A percentile compares a stretch with the other conserved stretches of the same genome.
Evolutionary conservation across 2,888 invertebrate genomes (phyloP).

Genomic region (Tinea pellionella): DNA sequence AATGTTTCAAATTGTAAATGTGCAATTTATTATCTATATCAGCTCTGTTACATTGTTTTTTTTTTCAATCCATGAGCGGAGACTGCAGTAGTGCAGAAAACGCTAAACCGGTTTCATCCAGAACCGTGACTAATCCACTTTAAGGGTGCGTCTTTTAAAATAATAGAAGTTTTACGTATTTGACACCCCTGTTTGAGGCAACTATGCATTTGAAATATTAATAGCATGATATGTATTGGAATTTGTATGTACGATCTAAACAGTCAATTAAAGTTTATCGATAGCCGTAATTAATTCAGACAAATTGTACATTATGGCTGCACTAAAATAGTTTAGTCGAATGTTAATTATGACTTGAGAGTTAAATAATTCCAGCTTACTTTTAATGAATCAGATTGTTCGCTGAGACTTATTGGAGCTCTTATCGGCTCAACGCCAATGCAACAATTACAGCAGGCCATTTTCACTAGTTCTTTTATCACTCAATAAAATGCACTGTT

Average conservation of each 20-base stretch:
- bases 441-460: constrained; percentile 77
- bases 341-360: too few species aligned
- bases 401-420: constrained; percentile 79
- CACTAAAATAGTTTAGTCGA: neutral
- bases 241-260: neutral
- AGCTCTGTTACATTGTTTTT: neutral
- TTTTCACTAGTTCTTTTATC: constrained; percentile 35
- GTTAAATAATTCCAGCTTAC: constrained; percentile 63
- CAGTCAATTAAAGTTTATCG: neutral
- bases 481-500: constrained; percentile 42
- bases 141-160: too few species aligned
- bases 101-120: too few species aligned
- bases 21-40: constrained; percentile 2
- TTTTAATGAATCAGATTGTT: constrained; percentile 80
- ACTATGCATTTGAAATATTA: neutral
- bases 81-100: too few species aligned
- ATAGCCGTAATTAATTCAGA: neutral
- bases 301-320: neutral
- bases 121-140: too few species aligned
- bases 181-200: neutral
- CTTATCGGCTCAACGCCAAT: constrained; percentile 76
- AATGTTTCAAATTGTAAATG: constrained; percentile 11
- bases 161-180: neutral
- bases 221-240: neutral
- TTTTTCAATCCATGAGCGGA: too few species aligned